phyloP scores from a whole-genome alignment of 2,888 invertebrate genomes.

The Tribolium freemani region DNA sequence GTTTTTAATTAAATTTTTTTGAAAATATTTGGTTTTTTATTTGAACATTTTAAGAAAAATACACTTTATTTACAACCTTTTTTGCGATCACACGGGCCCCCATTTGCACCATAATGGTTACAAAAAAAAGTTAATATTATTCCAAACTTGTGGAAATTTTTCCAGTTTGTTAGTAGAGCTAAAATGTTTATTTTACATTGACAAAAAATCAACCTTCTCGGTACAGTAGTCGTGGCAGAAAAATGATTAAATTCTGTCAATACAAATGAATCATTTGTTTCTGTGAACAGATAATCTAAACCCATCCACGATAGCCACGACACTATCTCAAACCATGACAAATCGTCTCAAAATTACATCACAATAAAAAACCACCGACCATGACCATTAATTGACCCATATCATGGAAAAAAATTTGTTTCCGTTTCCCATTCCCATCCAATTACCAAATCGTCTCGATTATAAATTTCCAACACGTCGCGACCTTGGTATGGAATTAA shows the following conservation, averaged over 20 bases:
- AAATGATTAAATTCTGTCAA: background rate
- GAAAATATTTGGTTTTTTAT: no score
- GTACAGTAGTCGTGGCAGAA: background rate
- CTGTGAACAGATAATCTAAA: background rate
- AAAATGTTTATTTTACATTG: no score
- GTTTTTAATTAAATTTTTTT: no score
- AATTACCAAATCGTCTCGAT: no score
- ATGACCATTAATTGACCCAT: background rate
- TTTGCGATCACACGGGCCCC: no score
- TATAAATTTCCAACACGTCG: constrained; percentile 17
- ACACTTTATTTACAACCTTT: no score
- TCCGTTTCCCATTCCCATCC: background rate
- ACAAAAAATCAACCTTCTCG: no score
- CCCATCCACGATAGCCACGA: background rate
- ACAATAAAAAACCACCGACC: background rate
- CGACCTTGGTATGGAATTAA: constrained; percentile 28
- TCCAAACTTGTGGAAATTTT: no score
- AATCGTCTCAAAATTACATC: background rate
- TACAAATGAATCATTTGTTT: background rate
- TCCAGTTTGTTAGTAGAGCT: no score
- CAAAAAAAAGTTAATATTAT: no score
- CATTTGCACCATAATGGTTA: no score
- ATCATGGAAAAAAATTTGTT: background rate
- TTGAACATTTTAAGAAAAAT: no score
- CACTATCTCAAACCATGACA: background rate